Base-by-base conservation (phyloP, 2,888 invertebrate species). In the Drosophila dives region DNA sequence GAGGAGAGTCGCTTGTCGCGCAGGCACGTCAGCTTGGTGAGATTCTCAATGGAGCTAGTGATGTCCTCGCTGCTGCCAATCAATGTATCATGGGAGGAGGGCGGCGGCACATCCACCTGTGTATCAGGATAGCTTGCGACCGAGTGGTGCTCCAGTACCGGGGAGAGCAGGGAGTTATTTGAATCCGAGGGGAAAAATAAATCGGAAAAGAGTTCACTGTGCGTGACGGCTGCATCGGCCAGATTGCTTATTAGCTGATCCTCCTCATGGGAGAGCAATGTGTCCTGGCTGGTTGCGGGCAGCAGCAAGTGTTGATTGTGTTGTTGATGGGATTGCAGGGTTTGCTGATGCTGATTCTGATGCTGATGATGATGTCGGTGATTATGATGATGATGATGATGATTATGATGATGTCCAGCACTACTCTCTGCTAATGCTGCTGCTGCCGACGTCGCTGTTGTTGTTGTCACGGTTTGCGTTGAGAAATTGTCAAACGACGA, bases 401-500 rank as follows among this genome's bases (percentile, higher is more conserved):
- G 86, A 0, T 84, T 76, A 42, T 91, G 91, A 51, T 92, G 90
- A 64, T 91, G 90, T 48, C 71, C 81, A 45, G 69, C 73, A 64
- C 64, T 67, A 40, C 62, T 50, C 75, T 79, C 10, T 80, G 80
- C 36, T 77, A 80, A 8, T 76, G 80, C 33, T 71, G 83, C 58
- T 66, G 72, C 59, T 64, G 85, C 42, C 75, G 91, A 53, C 67
- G 90, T 34, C 64, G 83, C 53, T 50, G 84, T 70, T 48, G 82
- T 82, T 75, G 90, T 72, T 77, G 89, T 68, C 78, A 91, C 81
- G 90, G 88, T 85, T 89, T 93, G 93, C 76, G 92, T 85, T 81
- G 93, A 90, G 73, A 92, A 92, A 81, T 91, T 92, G 86, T 93
- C 93, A 77, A 93, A 92, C 86, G 93, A 91, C 91, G 93, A 92